Conservation (phyloP, 2,888 invertebrate genomes). For the Polylopha cassiicola region DNA sequence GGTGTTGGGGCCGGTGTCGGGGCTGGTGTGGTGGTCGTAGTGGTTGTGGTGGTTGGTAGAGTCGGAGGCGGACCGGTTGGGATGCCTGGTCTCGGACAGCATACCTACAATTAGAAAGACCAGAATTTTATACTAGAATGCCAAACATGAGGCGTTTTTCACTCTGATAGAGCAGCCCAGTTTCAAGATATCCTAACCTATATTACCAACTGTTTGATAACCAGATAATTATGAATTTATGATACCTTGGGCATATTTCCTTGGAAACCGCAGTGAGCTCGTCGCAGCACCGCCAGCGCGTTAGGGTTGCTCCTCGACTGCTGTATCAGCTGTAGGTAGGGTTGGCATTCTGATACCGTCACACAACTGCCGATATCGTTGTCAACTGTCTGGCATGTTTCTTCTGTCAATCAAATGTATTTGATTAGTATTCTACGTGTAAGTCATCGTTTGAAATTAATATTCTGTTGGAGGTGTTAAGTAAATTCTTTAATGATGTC, state of each 20-base stretch:
- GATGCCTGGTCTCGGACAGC: slow-evolving; percentile 25
- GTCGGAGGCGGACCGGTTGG: slow-evolving; percentile 27
- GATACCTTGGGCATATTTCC: slow-evolving; percentile 80
- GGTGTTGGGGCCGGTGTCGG: slow-evolving; percentile 22
- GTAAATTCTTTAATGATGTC: too few relatives aligned
- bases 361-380: slow-evolving; percentile 74
- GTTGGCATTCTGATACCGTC: slow-evolving; percentile 68
- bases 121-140: neutral
- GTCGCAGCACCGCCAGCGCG: slow-evolving; percentile 72
- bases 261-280: slow-evolving; percentile 83
- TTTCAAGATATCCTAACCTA: too few relatives aligned
- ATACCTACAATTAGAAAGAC: slow-evolving; percentile 24
- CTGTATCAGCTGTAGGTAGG: slow-evolving; percentile 62
- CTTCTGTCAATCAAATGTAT: too few relatives aligned
- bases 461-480: too few relatives aligned
- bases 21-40: slow-evolving; percentile 26
- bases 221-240: too few relatives aligned
- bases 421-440: too few relatives aligned
- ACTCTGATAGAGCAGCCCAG: too few relatives aligned
- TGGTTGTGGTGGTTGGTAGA: slow-evolving; percentile 26
- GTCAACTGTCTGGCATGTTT: slow-evolving; percentile 69
- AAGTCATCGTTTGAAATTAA: too few relatives aligned
- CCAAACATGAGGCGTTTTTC: too few relatives aligned
- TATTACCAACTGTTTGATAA: too few relatives aligned
- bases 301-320: slow-evolving; percentile 57